phyloP scores from a whole-genome alignment of 2,797 vertebrate species.

The Urophycis tenuis region DNA sequence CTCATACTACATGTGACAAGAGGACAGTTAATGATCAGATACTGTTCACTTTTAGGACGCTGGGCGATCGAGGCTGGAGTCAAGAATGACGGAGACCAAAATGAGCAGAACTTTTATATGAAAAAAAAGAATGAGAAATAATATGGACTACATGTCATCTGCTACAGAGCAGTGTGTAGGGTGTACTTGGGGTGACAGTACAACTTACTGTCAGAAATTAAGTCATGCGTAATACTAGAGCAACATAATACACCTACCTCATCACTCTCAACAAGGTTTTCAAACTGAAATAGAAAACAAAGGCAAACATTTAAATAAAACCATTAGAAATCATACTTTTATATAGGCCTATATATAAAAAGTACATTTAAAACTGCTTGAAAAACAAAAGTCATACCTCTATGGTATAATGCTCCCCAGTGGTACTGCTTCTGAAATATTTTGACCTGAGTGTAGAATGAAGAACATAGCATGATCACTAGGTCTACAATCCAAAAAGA shows the following conservation, averaged over 20 bases:
- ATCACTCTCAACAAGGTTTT: conserved; percentile 96
- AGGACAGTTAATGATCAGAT: not conserved
- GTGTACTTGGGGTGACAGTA: not conserved
- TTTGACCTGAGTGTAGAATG: conserved; percentile 77
- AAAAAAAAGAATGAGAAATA: not conserved
- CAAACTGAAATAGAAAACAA: conserved; percentile 80
- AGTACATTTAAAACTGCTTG: not conserved
- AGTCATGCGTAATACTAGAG: not conserved
- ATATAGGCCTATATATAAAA: no score
- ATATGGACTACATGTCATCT: not conserved
- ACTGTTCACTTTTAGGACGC: not conserved
- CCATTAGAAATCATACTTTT: not conserved
- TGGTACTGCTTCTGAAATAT: conserved; percentile 86
- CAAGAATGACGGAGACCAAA: not conserved
- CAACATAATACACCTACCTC: conserved; percentile 74
- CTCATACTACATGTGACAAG: not conserved
- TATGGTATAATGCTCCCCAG: conserved; percentile 92
- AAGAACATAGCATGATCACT: not conserved
- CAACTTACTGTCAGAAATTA: not conserved
- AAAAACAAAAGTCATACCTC: conserved; percentile 73
- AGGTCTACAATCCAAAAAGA: not conserved
- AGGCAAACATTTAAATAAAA: conserved; percentile 14
- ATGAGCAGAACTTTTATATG: not conserved
- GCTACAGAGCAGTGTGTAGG: not conserved
- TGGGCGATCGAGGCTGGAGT: not conserved